Evolutionary conservation across 1,140 invertebrate genomes (phyloP), one percentile per base, ranked within the genome.

Genomic region (Pseudobourletiella spinata): DNA sequence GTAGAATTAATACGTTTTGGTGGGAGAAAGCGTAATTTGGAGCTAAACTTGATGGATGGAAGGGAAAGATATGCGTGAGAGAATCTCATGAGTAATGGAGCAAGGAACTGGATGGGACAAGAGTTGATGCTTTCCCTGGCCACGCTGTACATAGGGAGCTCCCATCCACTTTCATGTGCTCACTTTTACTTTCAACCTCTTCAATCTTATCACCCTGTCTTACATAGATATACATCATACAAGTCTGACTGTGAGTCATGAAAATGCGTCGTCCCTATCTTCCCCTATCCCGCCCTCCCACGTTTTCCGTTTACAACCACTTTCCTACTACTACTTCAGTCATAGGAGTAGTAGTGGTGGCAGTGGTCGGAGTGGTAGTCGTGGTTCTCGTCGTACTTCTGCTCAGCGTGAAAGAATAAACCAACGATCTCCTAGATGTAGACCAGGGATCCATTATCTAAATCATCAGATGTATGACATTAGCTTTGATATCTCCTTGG

Each of bases 111-210:
- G 8, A 20, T 15, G 44, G 18, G 44, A 46, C 44, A 46, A n/a
- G n/a, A n/a, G 44, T 46, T 46, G 44, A 46, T 46, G 44, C 44
- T 46, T 39, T 39, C 8, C 44, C 44, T n/a, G n/a, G n/a, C n/a
- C n/a, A n/a, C n/a, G n/a, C n/a, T n/a, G n/a, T n/a, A n/a, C n/a
- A n/a, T n/a, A n/a, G n/a, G n/a, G n/a, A n/a, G n/a, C n/a, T 46
- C 44, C 18, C 18, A 46, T 46, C 18, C 44, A 8, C n/a, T 39
- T n/a, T n/a, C n/a, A n/a, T n/a, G n/a, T n/a, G n/a, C n/a, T 39
- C 35, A 39, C 35, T 39, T 46, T 11, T 20, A 46, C 18, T 6
- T 46, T 18, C 44, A 46, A 8, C 18, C 18, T 46, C 44, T 46
- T 4, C 44, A 20, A 6, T 46, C 18, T 8, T 46, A 11, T 20